These are phyloP conservation scores for Branchipolynoe longqiensis DNA, from an alignment of 2,888 invertebrate genomes.

Conservation along the genomic window DNA sequence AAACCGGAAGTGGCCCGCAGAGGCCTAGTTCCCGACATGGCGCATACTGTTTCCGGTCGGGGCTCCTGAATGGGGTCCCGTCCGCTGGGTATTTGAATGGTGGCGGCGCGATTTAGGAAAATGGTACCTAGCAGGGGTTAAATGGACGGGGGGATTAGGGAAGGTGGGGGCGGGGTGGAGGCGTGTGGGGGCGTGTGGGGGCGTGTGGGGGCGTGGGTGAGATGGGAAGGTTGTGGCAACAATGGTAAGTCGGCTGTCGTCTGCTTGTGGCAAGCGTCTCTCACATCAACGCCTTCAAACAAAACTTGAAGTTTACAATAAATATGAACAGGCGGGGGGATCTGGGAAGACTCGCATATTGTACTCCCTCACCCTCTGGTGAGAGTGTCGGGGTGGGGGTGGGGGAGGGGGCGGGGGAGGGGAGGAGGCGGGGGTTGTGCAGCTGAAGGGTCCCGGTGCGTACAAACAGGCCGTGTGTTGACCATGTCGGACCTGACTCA, in stretches of 20 bases:
- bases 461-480: slow-evolving; percentile 37
- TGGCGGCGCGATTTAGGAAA: too few relatives aligned
- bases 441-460: not conserved
- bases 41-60: not conserved
- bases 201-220: too few relatives aligned
- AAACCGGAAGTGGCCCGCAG: slow-evolving; percentile 14
- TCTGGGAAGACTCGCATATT: slow-evolving; percentile 7
- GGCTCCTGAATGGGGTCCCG: not conserved
- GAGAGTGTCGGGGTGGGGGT: too few relatives aligned
- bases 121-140: too few relatives aligned
- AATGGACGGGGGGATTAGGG: too few relatives aligned
- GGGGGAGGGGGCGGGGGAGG: too few relatives aligned
- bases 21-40: not conserved
- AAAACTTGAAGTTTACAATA: slow-evolving; percentile 48
- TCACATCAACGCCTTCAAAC: slow-evolving; percentile 45
- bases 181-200: too few relatives aligned
- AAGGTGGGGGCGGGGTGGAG: too few relatives aligned
- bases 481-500: not conserved
- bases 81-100: too few relatives aligned
- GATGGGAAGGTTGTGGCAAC: slow-evolving; percentile 12
- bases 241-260: not conserved
- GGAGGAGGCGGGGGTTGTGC: not conserved
- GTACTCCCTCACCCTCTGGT: slow-evolving; percentile 25
- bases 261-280: slow-evolving; percentile 4
- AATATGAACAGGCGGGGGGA: slow-evolving; percentile 36